phyloP scores from a whole-genome alignment of 2,888 invertebrate genomes.

The Lepidochrysops patricia region DNA sequence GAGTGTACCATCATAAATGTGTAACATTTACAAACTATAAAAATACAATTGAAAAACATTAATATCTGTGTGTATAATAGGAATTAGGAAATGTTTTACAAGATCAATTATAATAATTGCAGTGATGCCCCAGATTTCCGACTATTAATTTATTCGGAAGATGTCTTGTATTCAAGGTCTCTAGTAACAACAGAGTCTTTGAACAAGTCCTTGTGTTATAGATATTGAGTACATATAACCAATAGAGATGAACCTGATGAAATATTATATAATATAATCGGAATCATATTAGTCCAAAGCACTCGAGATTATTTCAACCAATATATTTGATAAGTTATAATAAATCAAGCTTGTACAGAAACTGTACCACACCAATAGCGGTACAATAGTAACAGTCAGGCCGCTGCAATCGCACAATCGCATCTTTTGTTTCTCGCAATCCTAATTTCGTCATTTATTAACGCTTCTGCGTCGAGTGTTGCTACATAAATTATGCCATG shows the following conservation, averaged over 20 bases:
- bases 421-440: background rate
- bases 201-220: background rate
- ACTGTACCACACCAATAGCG: no score
- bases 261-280: no score
- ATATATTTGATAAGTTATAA: no score
- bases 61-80: background rate
- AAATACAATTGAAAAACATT: background rate
- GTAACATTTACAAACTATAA: no score
- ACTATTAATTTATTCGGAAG: constrained; percentile 2
- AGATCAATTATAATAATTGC: constrained; percentile 8
- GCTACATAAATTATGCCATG: background rate
- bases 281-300: no score
- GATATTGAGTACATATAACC: no score
- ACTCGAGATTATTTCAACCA: no score
- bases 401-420: background rate
- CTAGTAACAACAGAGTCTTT: background rate
- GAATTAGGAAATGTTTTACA: constrained; percentile 6
- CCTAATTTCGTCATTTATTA: background rate
- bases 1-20: no score
- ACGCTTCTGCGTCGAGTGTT: background rate
- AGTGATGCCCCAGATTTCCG: constrained; percentile 3
- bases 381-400: background rate
- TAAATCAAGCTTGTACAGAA: no score
- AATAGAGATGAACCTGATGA: no score
- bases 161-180: background rate